Evolutionary conservation across 23 tunicate species (phyloP), one percentile per base, ranked within the genome.

Genomic region (Corella eumyota): DNA sequence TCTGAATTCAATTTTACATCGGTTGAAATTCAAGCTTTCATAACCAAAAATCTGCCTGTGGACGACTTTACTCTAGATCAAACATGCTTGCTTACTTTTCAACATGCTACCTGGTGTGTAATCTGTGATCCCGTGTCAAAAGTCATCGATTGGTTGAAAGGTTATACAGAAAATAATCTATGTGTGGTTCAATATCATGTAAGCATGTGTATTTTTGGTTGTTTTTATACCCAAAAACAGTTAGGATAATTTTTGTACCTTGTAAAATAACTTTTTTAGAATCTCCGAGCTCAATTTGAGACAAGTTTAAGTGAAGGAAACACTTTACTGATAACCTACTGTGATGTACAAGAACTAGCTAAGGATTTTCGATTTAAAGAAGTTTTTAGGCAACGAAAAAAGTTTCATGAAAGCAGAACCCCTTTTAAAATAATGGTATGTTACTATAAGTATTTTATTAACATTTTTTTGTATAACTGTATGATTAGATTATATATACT

Each of bases 381-480:
- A 46, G 82, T 88, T 36, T 71, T 86, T 27, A 73, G 95, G 13
- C 66, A 67, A 15, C 51, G 80, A 51, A 62, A 30, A 0, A 60
- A 74, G 1, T 84, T 84, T 32, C 94, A 76, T 53, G 38, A 30
- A 49, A 79, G 78, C 48, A 84, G 69, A 31, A 32, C 94, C 3
- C 94, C 94, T 0, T 85, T 85, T 66, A 85, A 85, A 66, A 85
- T 85, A 51, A 77, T 85, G 95, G 95, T 77, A 58, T 60, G 77
- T n/a, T 15, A 60, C 0, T n/a, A n/a, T n/a, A n/a, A n/a, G n/a
- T n/a, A n/a, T n/a, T 55, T 0, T 23, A 15, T 0, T n/a, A n/a
- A 23, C 50, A 19, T 0, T 20, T n/a, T n/a, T n/a, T n/a, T n/a
- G n/a, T n/a, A n/a, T n/a, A n/a, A n/a, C n/a, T n/a, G n/a, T n/a